These are phyloP conservation scores for Notechis scutatus DNA, from an alignment of 2,113 vertebrate genomes.

Conservation along the genomic window DNA sequence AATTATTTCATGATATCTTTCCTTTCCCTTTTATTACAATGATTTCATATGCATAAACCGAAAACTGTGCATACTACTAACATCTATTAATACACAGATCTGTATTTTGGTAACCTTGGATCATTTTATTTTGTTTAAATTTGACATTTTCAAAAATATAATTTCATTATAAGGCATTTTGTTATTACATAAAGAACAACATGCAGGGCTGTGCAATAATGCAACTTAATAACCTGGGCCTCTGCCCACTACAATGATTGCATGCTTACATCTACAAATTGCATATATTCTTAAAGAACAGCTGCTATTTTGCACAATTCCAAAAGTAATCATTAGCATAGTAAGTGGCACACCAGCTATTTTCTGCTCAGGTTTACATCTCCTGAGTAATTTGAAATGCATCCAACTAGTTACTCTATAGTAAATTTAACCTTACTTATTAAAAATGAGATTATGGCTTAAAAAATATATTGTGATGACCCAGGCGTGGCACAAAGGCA, in stretches of 20 bases:
- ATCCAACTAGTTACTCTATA: background rate
- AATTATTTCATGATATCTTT: background rate
- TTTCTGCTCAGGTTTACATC: background rate
- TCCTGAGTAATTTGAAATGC: constrained; percentile 5
- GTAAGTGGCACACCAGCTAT: constrained; percentile 34
- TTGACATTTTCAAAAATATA: constrained; percentile 11
- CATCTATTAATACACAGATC: constrained; percentile 29
- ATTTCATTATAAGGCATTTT: background rate
- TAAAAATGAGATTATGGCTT: background rate
- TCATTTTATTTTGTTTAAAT: constrained; percentile 34
- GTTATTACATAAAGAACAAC: background rate
- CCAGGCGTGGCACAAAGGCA: too few relatives aligned
- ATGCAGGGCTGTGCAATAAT: background rate
- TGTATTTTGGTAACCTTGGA: constrained; percentile 39
- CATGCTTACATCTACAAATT: constrained; percentile 25
- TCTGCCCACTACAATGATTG: constrained; percentile 11
- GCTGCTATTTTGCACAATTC: constrained; percentile 39
- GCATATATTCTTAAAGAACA: constrained; percentile 12
- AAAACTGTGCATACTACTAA: constrained; percentile 14
- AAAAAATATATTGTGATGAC: background rate
- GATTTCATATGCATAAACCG: background rate
- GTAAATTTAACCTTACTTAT: background rate
- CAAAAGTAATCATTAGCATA: constrained; percentile 35
- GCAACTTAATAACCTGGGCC: background rate
- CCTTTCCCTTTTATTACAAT: background rate